A percentile compares a stretch with the other conserved stretches of the same genome.
Evolutionary conservation across 2,797 vertebrate species (phyloP).

Genomic region (Falco berigora): DNA sequence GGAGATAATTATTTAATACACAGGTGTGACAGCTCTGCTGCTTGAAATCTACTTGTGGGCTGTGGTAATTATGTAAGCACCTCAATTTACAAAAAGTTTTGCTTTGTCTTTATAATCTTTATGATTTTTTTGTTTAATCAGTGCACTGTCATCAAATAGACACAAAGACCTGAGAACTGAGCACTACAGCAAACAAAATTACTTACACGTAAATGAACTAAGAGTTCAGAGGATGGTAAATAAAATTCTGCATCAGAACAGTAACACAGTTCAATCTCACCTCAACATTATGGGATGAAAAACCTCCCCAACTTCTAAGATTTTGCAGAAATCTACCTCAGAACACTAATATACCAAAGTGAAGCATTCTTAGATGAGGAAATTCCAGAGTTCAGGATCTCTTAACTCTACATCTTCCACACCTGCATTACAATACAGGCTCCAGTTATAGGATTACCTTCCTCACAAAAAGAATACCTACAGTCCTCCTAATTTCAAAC

Average conservation of each 20-base stretch:
- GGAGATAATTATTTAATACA: neutral
- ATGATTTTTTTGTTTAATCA: neutral
- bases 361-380: neutral
- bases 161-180: neutral
- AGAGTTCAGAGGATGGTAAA: neutral
- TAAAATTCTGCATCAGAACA: neutral
- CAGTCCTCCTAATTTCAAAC: neutral
- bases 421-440: neutral
- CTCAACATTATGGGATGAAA: neutral
- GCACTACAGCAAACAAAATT: constrained; percentile 12
- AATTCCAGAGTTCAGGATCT: neutral
- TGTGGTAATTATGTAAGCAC: neutral
- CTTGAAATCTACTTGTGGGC: constrained; percentile 10
- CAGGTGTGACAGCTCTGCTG: neutral
- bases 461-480: neutral
- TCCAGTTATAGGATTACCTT: neutral
- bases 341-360: neutral
- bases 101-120: neutral
- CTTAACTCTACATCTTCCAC: neutral
- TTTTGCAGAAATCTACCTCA: neutral
- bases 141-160: neutral
- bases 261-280: neutral
- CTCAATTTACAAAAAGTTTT: constrained; percentile 1
- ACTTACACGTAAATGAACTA: neutral
- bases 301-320: neutral